Conservation (phyloP, 2,888 invertebrate species). For the Philopedon plagiatum region DNA sequence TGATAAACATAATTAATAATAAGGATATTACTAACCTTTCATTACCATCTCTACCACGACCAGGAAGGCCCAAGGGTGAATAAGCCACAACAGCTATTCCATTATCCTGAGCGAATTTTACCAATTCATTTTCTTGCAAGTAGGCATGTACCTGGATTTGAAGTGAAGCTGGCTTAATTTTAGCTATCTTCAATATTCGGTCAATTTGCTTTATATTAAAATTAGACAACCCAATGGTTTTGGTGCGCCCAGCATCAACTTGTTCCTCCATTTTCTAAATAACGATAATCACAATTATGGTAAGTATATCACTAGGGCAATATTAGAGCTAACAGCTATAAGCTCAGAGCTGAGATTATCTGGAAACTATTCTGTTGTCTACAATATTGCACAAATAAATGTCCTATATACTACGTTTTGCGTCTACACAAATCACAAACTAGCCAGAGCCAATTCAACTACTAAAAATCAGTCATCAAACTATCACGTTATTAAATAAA, state of each 20-base stretch:
- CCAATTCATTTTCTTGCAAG: constrained; percentile 69
- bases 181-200: constrained; percentile 69
- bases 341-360: no score
- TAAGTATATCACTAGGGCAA: no score
- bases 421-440: no score
- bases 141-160: constrained; percentile 75
- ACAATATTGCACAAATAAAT: no score
- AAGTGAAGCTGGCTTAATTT: constrained; percentile 74
- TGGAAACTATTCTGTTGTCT: no score
- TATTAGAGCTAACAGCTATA: no score
- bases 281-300: neutral
- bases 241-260: constrained; percentile 78
- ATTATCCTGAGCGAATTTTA: constrained; percentile 50
- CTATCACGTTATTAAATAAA: no score
- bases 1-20: no score
- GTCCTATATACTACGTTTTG: no score
- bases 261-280: constrained; percentile 73
- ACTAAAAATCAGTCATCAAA: no score
- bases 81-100: constrained; percentile 59
- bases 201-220: constrained; percentile 81
- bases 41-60: constrained; percentile 8
- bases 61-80: constrained; percentile 69
- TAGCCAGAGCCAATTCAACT: no score
- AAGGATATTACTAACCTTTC: neutral
- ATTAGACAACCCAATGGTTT: constrained; percentile 88